Evolutionary conservation across 2,113 vertebrate genomes (phyloP).

Genomic region (Cnemophilus loriae): DNA sequence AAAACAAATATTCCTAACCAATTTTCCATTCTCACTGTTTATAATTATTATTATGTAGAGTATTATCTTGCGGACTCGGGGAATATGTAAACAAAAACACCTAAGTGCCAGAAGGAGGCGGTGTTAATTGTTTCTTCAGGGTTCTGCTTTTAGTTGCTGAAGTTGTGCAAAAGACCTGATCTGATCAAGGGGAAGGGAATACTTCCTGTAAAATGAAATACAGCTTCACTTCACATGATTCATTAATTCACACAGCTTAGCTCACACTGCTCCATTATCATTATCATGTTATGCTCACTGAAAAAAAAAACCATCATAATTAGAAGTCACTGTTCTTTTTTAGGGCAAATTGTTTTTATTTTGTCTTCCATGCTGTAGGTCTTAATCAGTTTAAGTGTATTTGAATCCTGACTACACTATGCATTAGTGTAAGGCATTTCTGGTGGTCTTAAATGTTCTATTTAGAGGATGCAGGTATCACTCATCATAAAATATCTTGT

Average conservation of each 20-base stretch:
- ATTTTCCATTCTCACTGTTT: not conserved
- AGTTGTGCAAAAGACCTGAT: not conserved
- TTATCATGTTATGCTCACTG: not conserved
- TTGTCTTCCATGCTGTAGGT: not conserved
- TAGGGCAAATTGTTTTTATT: not conserved
- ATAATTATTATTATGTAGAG: not conserved
- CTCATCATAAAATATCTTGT: not conserved
- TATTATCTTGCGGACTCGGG: not conserved
- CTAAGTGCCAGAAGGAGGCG: not conserved
- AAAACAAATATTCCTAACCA: slow-evolving; percentile 15
- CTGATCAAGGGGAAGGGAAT: not conserved
- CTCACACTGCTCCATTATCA: not conserved
- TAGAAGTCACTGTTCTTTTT: not conserved
- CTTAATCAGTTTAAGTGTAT: not conserved
- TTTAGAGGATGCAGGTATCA: not conserved
- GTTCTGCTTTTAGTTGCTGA: not conserved
- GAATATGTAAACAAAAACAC: not conserved
- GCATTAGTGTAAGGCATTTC: not conserved
- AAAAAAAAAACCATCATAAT: not conserved
- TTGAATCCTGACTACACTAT: not conserved
- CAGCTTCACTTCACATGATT: not conserved
- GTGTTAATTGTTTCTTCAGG: not conserved
- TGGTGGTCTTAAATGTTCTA: not conserved
- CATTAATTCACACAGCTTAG: not conserved
- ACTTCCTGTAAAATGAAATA: not conserved